phyloP scores from a whole-genome alignment of 2,113 vertebrate species.

The Poicephalus meyeri region DNA sequence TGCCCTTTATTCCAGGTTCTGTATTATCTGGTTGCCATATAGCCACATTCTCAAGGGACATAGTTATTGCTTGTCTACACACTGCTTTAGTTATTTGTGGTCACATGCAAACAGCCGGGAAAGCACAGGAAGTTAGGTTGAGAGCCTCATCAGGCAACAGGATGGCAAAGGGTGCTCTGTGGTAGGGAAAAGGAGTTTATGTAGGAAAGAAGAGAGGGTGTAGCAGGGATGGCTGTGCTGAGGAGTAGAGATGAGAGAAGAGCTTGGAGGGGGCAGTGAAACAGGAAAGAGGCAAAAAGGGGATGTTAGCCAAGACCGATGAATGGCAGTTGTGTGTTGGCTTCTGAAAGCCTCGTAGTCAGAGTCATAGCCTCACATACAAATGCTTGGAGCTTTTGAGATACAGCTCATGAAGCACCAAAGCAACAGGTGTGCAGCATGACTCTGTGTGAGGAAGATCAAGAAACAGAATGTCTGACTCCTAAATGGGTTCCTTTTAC shows the following conservation, averaged over 20 bases:
- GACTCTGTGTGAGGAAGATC: background rate
- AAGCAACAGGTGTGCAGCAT: background rate
- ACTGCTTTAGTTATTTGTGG: background rate
- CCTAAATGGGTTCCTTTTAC: background rate
- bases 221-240: background rate
- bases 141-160: background rate
- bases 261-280: background rate
- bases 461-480: background rate
- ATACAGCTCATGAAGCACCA: background rate
- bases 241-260: background rate
- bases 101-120: background rate
- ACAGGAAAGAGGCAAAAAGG: background rate
- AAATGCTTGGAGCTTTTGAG: background rate
- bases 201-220: background rate
- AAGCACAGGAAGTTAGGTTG: background rate
- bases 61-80: background rate
- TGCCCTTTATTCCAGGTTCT: background rate
- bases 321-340: background rate
- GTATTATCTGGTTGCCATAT: background rate
- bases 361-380: background rate
- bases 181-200: background rate
- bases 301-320: background rate
- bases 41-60: background rate
- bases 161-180: background rate
- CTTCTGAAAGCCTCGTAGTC: background rate